Evolutionary conservation across 1,140 invertebrate genomes (phyloP).

Genomic region (Neodiprion pinetum): DNA sequence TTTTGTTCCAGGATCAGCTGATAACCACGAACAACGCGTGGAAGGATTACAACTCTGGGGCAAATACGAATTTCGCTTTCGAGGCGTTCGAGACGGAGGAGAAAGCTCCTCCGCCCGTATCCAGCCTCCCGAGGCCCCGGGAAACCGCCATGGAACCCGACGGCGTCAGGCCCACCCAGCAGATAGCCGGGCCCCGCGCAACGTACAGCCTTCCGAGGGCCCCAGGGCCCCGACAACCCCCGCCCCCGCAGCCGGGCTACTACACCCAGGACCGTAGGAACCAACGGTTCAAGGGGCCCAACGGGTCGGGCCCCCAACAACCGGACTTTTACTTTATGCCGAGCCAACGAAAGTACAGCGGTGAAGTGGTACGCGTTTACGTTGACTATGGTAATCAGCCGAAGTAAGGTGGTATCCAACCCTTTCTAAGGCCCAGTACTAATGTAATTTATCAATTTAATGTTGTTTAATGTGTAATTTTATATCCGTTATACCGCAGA

Average conservation of each 20-base stretch:
- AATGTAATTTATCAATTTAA: not conserved
- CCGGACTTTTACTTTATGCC: constrained; percentile 96
- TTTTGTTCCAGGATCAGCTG: constrained; percentile 74
- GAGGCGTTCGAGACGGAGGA: constrained; percentile 84
- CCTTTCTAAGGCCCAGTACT: not conserved
- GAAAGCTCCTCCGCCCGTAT: constrained; percentile 62
- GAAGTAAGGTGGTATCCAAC: constrained; percentile 33
- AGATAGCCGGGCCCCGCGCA: constrained; percentile 52
- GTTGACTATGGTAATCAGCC: constrained; percentile 73
- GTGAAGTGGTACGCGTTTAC: constrained; percentile 90
- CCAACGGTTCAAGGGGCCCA: constrained; percentile 36
- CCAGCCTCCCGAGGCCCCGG: constrained; percentile 55
- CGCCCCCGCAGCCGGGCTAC: constrained; percentile 56
- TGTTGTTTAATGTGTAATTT: not conserved
- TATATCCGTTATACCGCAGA: too few species aligned
- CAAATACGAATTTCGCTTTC: constrained; percentile 88
- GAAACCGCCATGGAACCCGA: constrained; percentile 50
- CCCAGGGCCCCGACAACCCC: constrained; percentile 47
- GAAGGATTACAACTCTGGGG: constrained; percentile 81
- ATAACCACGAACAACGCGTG: constrained; percentile 79
- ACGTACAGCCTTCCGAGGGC: constrained; percentile 61
- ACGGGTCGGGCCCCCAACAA: constrained; percentile 47
- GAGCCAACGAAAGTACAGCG: constrained; percentile 90
- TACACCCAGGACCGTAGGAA: constrained; percentile 62
- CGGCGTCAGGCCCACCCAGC: constrained; percentile 39